Evolutionary conservation across 2,113 vertebrate genomes (phyloP).

Genomic region (Felis chaus): DNA sequence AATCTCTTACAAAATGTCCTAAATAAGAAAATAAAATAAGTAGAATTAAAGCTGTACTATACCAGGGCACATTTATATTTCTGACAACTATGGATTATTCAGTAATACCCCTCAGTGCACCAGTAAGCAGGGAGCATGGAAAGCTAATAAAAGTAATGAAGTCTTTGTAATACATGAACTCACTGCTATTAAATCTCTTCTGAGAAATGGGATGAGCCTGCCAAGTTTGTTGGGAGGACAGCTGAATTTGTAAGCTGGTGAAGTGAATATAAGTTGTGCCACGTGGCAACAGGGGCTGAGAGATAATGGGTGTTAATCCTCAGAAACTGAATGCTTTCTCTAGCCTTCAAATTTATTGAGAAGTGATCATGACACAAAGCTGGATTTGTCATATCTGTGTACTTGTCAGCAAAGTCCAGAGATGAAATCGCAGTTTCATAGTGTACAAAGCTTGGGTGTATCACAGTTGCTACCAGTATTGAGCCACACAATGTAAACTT

Average conservation of each 20-base stretch:
- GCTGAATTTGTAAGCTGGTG: not conserved
- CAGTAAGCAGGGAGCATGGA: not conserved
- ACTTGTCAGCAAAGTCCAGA: not conserved
- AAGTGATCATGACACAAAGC: not conserved
- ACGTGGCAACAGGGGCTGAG: not conserved
- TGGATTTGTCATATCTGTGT: not conserved
- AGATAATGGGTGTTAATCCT: not conserved
- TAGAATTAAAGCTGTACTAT: not conserved
- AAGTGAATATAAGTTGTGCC: not conserved
- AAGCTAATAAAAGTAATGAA: slow-evolving; percentile 37
- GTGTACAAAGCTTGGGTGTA: not conserved
- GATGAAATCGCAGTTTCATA: not conserved
- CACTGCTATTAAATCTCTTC: slow-evolving; percentile 1
- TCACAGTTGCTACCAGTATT: not conserved
- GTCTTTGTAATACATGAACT: not conserved
- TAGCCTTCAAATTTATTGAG: not conserved
- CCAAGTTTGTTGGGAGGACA: not conserved
- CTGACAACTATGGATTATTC: slow-evolving; percentile 13
- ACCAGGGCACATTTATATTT: not conserved
- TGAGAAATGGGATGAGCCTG: slow-evolving; percentile 23
- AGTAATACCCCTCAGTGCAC: not conserved
- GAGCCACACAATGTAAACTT: not conserved
- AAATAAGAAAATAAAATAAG: not conserved
- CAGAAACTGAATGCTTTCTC: not conserved
- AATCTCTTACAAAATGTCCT: not conserved